Percentiles rank a stretch among this genome's conserved stretches.
These are phyloP conservation scores for Aethes cnicana DNA, from an alignment of 2,888 invertebrate genomes.

Conservation along the genomic window DNA sequence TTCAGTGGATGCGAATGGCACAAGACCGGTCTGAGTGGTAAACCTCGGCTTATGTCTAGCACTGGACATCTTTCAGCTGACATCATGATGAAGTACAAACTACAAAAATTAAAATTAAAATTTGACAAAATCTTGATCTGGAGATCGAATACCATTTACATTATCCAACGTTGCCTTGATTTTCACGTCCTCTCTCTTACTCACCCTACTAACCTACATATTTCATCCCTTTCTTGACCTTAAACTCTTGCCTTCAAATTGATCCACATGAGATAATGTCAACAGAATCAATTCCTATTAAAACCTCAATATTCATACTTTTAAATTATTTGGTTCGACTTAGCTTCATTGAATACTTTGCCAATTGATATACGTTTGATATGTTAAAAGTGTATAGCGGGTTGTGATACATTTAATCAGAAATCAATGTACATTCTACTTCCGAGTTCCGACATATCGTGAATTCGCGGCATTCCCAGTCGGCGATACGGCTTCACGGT, in stretches of 20 bases:
- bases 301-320: neutral
- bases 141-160: constrained; percentile 11
- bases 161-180: constrained; percentile 53
- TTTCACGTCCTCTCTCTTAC: constrained; percentile 51
- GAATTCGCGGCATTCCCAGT: constrained; percentile 6
- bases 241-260: constrained; percentile 60
- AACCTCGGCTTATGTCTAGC: too few species aligned
- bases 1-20: too few species aligned
- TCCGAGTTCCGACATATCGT: too few species aligned
- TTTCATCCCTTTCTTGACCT: constrained; percentile 65
- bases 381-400: too few species aligned
- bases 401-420: too few species aligned
- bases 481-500: constrained; percentile 12
- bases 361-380: neutral
- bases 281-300: neutral
- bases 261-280: constrained; percentile 39
- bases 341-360: neutral
- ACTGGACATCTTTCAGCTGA: too few species aligned
- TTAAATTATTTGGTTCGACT: constrained; percentile 2
- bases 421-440: too few species aligned
- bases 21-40: too few species aligned
- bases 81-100: too few species aligned
- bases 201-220: constrained; percentile 37
- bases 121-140: neutral
- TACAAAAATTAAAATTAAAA: too few species aligned